Conservation (phyloP, 2,888 invertebrate genomes). For the Pteria penguin region DNA sequence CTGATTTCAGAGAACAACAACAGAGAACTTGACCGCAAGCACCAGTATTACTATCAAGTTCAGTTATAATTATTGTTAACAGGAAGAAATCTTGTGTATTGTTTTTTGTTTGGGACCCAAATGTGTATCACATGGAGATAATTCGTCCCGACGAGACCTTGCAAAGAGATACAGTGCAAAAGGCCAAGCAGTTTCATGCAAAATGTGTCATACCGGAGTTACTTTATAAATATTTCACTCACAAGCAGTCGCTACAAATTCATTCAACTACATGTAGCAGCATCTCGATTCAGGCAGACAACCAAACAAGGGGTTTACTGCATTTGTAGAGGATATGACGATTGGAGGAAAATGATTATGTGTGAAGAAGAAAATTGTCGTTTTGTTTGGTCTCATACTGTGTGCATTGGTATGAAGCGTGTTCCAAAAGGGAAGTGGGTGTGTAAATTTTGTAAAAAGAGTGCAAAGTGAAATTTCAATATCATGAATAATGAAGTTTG, state of each 20-base stretch:
- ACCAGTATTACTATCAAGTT: slow-evolving; percentile 18
- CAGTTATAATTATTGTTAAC: slow-evolving; percentile 11
- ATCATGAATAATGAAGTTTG: no score
- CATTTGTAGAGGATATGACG: neutral
- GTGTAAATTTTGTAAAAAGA: slow-evolving; percentile 26
- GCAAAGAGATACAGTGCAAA: neutral
- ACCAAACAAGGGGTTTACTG: neutral
- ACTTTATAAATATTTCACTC: neutral
- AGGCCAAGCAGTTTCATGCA: neutral
- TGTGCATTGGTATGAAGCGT: slow-evolving; percentile 6
- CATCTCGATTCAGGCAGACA: neutral
- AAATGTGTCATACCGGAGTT: neutral
- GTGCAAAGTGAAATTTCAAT: no score
- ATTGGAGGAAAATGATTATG: slow-evolving; percentile 16
- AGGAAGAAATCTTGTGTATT: neutral
- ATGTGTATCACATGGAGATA: neutral
- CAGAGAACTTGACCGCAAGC: neutral
- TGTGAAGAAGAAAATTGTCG: slow-evolving; percentile 38
- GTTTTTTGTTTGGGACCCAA: neutral
- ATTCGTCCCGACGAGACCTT: neutral
- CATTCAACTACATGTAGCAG: neutral
- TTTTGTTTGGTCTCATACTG: slow-evolving; percentile 36
- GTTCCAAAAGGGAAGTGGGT: slow-evolving; percentile 42
- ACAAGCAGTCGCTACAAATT: neutral
- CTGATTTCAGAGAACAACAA: neutral